These are phyloP conservation scores for Erynnis tages DNA, from an alignment of 2,888 invertebrate species.

Conservation along the genomic window DNA sequence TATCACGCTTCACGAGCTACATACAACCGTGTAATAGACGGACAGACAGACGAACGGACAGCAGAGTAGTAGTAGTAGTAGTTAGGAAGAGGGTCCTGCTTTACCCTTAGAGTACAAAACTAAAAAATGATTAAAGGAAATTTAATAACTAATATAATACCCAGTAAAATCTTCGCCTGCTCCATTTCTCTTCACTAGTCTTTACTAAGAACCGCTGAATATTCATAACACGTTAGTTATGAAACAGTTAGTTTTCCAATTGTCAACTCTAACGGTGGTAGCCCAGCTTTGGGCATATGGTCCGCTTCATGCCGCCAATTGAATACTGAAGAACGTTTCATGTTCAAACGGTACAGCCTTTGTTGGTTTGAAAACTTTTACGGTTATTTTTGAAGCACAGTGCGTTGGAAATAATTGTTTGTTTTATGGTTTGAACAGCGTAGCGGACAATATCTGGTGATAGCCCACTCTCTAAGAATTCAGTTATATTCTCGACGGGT, in stretches of 20 bases:
- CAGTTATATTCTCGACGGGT: too few relatives aligned
- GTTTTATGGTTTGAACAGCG: too few relatives aligned
- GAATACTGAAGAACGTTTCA: slow-evolving; percentile 16
- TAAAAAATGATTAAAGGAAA: background rate
- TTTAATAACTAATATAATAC: background rate
- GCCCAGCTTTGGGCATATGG: slow-evolving; percentile 7
- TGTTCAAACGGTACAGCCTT: slow-evolving; percentile 12
- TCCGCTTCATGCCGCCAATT: background rate
- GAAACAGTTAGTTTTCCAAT: slow-evolving; percentile 34
- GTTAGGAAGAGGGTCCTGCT: too few relatives aligned
- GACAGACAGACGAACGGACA: too few relatives aligned
- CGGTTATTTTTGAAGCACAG: background rate
- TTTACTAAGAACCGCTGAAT: slow-evolving; percentile 24
- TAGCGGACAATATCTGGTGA: too few relatives aligned
- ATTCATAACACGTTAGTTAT: slow-evolving; percentile 32
- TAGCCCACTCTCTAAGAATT: too few relatives aligned
- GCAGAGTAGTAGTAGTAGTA: too few relatives aligned
- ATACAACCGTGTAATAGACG: too few relatives aligned
- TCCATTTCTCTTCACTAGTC: slow-evolving; percentile 6
- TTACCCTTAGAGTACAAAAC: too few relatives aligned
- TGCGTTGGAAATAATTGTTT: too few relatives aligned
- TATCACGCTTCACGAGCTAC: too few relatives aligned
- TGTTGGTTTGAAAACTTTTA: background rate
- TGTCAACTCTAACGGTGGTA: slow-evolving; percentile 32
- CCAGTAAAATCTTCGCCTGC: slow-evolving; percentile 5